phyloP scores from a whole-genome alignment of 2,797 vertebrate genomes.

The Mormyrus hasselquistii region DNA sequence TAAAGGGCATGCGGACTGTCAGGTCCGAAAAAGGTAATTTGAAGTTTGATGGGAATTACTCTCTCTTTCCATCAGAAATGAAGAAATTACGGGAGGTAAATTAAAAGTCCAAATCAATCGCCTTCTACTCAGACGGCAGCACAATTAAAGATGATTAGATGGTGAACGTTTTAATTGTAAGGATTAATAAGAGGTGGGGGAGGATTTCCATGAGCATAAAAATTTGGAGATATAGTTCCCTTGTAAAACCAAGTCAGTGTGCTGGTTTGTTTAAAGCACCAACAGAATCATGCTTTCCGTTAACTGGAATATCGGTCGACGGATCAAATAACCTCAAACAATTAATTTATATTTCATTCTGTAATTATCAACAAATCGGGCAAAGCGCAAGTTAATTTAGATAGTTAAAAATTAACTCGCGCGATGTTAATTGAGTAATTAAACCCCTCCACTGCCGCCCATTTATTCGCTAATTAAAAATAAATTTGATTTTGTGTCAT shows the following conservation, averaged over 20 bases:
- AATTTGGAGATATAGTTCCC: slow-evolving; percentile 83
- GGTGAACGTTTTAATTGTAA: slow-evolving; percentile 99
- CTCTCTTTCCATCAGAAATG: slow-evolving; percentile 75
- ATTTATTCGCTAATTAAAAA: slow-evolving; percentile 99
- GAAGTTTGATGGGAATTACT: slow-evolving; percentile 81
- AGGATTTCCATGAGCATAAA: slow-evolving; percentile 94
- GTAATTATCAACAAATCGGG: slow-evolving; percentile 99
- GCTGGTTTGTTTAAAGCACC: slow-evolving; percentile 88
- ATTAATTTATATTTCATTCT: slow-evolving; percentile 99
- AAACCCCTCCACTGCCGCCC: slow-evolving; percentile 99
- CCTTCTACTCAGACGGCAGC: slow-evolving; percentile 90
- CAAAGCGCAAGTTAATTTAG: slow-evolving; percentile 99
- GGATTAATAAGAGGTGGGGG: slow-evolving; percentile 92
- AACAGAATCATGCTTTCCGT: slow-evolving; percentile 78
- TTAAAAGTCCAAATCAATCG: slow-evolving; percentile 81
- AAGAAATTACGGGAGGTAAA: slow-evolving; percentile 72
- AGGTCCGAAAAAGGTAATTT: slow-evolving; percentile 79
- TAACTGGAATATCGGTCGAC: slow-evolving; percentile 98
- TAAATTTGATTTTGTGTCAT: slow-evolving; percentile 99
- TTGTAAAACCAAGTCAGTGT: slow-evolving; percentile 96
- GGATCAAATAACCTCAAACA: slow-evolving; percentile 98
- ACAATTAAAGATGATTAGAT: slow-evolving; percentile 99
- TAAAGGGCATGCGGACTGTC: slow-evolving; percentile 77
- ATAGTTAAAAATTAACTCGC: slow-evolving; percentile 99
- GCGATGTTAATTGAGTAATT: slow-evolving; percentile 99